Conservation (phyloP, 2,113 vertebrate genomes). For the Oriolus oriolus region DNA sequence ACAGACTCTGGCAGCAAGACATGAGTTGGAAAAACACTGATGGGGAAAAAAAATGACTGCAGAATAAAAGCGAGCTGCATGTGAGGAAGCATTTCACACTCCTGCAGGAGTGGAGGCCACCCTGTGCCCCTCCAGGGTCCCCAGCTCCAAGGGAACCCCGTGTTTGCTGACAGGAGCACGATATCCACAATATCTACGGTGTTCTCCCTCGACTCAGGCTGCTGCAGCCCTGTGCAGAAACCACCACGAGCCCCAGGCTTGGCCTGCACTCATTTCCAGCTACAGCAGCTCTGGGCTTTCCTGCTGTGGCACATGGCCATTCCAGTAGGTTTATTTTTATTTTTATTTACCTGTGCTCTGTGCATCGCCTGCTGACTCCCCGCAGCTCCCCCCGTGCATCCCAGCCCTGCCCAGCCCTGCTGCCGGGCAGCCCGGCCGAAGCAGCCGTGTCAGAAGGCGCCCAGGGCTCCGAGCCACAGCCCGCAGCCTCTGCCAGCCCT, state of each 20-base stretch:
- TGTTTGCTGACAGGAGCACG: accelerated
- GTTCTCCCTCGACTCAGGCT: accelerated
- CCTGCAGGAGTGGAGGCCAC: not conserved
- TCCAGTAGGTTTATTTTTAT: not conserved
- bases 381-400: not conserved
- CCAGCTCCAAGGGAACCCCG: not conserved
- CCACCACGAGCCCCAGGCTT: accelerated
- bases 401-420: not conserved
- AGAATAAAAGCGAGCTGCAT: not conserved
- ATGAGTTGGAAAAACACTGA: conserved; percentile 61
- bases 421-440: not conserved
- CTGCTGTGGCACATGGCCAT: not conserved
- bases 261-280: accelerated
- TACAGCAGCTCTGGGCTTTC: not conserved
- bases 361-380: not conserved
- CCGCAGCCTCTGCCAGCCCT: not conserved
- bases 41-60: not conserved
- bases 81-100: conserved; percentile 2
- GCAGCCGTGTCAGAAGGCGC: not conserved
- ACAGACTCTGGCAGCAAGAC: conserved; percentile 53
- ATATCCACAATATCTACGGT: accelerated
- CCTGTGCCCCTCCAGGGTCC: not conserved
- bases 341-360: not conserved
- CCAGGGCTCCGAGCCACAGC: not conserved
- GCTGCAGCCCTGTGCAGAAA: not conserved